A percentile compares a stretch with the other conserved stretches of the same genome.
Conservation (phyloP, 2,113 vertebrate genomes). For the Hemicordylus capensis region DNA sequence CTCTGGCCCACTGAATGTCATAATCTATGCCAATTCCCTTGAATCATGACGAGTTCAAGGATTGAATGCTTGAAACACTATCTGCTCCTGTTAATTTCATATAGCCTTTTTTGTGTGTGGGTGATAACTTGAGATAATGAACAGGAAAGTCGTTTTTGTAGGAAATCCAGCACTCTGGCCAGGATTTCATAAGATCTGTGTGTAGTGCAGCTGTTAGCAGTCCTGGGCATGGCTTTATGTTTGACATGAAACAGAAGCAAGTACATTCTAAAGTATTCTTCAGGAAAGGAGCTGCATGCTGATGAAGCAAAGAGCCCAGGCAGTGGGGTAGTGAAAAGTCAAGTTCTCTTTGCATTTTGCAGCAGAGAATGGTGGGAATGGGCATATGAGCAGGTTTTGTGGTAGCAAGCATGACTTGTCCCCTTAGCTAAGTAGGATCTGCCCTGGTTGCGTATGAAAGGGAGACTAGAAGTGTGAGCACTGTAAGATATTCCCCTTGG, state of each 20-base stretch:
- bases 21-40: slow-evolving; percentile 7
- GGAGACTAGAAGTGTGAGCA: too few species aligned
- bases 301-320: neutral
- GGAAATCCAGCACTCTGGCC: neutral
- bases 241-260: too few species aligned
- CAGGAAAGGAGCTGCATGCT: neutral
- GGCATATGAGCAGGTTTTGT: too few species aligned
- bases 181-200: neutral
- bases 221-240: neutral
- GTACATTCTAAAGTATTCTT: neutral
- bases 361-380: too few species aligned
- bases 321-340: too few species aligned
- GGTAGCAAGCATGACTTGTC: too few species aligned
- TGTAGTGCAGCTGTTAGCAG: neutral
- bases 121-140: neutral
- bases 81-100: slow-evolving; percentile 43
- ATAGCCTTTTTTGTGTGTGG: slow-evolving; percentile 34
- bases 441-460: too few species aligned
- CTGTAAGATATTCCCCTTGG: too few species aligned
- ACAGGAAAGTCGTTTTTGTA: neutral
- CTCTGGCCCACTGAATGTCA: slow-evolving; percentile 27
- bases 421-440: too few species aligned
- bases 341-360: too few species aligned
- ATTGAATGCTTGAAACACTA: slow-evolving; percentile 1
- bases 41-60: slow-evolving; percentile 26